These are phyloP conservation scores for Carcinoscorpius rotundicauda DNA, from an alignment of 1,140 invertebrate genomes.

Conservation along the genomic window DNA sequence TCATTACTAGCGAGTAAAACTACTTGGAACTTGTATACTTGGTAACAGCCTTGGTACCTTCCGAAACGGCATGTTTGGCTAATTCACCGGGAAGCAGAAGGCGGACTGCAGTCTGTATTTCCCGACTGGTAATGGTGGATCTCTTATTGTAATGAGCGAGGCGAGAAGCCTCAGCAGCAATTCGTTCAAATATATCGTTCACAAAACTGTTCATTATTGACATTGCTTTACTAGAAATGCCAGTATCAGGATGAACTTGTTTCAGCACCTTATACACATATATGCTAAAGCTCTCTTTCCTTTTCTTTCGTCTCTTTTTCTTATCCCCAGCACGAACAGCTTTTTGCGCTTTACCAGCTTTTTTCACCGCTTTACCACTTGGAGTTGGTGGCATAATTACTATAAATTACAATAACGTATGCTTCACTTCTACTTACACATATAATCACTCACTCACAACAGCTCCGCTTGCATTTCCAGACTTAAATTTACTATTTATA, in stretches of 20 bases:
- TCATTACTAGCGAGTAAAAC: too few relatives aligned
- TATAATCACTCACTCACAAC: too few relatives aligned
- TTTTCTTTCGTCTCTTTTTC: conserved; percentile 33
- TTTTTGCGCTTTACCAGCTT: conserved; percentile 37
- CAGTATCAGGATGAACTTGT: conserved; percentile 39
- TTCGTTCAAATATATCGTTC: conserved; percentile 39
- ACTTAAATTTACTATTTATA: too few relatives aligned
- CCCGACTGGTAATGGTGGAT: conserved; percentile 44
- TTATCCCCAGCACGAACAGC: conserved; percentile 32
- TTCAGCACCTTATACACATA: conserved; percentile 32
- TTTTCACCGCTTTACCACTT: conserved; percentile 37
- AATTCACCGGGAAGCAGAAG: conserved; percentile 48
- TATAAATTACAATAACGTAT: too few relatives aligned
- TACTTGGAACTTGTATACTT: conserved; percentile 45
- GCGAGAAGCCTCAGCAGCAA: conserved; percentile 51
- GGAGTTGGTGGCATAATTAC: conserved; percentile 34
- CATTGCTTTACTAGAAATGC: conserved; percentile 43
- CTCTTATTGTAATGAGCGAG: conserved; percentile 57
- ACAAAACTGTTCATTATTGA: conserved; percentile 43
- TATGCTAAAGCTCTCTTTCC: conserved; percentile 45
- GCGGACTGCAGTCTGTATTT: conserved; percentile 48
- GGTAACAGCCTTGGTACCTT: conserved; percentile 46
- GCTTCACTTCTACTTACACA: too few relatives aligned
- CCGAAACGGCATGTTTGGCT: conserved; percentile 45
- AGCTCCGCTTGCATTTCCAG: too few relatives aligned